Conservation (phyloP, 2,113 vertebrate species). For the Mastomys natalensis region DNA sequence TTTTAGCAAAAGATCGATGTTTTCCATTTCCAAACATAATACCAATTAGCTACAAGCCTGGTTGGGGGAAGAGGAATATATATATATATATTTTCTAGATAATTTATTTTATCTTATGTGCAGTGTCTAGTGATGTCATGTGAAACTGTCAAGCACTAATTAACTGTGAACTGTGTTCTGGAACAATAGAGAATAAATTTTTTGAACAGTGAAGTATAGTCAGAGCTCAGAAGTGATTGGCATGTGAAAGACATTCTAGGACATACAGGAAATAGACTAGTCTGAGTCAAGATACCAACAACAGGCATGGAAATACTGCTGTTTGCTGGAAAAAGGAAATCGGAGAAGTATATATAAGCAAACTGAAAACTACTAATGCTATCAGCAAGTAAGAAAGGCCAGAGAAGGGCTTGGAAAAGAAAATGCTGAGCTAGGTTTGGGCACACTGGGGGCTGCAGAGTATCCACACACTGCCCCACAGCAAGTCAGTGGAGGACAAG, state of each 20-base stretch:
- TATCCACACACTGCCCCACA: not conserved
- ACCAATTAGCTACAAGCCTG: too few relatives aligned
- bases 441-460: not conserved
- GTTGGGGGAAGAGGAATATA: too few relatives aligned
- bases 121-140: too few relatives aligned
- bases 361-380: not conserved
- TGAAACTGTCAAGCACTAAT: not conserved
- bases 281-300: not conserved
- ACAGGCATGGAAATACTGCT: not conserved
- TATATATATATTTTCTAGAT: too few relatives aligned
- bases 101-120: too few relatives aligned
- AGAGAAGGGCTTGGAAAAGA: not conserved
- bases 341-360: not conserved
- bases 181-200: not conserved
- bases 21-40: too few relatives aligned
- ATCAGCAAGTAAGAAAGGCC: not conserved
- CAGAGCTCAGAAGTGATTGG: not conserved
- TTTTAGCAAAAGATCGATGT: too few relatives aligned
- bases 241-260: not conserved
- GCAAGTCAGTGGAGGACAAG: not conserved
- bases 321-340: not conserved
- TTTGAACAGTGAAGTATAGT: not conserved
- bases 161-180: slow-evolving; percentile 13
- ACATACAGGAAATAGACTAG: not conserved
- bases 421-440: not conserved